phyloP scores from a whole-genome alignment of 2,113 vertebrate genomes.

The Onychostoma macrolepis region DNA sequence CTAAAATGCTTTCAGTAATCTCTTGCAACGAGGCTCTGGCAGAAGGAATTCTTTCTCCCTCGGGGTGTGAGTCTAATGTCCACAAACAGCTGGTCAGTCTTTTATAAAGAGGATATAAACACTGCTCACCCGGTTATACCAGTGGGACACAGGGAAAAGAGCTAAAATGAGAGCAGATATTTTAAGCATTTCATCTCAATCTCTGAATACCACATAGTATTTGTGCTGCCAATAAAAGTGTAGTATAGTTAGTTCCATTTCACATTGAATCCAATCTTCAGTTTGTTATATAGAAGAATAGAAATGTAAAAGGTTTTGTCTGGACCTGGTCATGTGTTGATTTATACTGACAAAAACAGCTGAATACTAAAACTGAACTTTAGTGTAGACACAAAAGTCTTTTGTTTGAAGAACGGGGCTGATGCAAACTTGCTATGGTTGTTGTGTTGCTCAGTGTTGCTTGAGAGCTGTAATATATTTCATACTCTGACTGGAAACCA shows the following conservation, averaged over 20 bases:
- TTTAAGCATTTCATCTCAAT: not conserved
- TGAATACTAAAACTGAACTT: not conserved
- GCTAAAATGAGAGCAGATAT: not conserved
- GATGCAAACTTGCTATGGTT: conserved; percentile 5
- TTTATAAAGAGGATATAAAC: conserved; percentile 22
- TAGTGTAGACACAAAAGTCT: not conserved
- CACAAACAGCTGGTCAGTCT: conserved; percentile 36
- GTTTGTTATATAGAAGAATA: not conserved
- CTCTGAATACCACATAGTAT: not conserved
- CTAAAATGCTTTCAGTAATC: conserved; percentile 8
- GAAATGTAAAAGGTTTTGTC: not conserved
- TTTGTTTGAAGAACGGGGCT: conserved; percentile 1
- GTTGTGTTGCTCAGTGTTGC: not conserved
- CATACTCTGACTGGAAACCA: not conserved
- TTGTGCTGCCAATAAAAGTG: not conserved
- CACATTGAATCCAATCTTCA: not conserved
- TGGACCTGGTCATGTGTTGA: not conserved
- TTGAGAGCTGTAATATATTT: not conserved
- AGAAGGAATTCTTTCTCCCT: conserved; percentile 28
- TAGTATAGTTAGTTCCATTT: not conserved
- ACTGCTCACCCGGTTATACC: conserved; percentile 22
- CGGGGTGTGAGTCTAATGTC: conserved; percentile 19
- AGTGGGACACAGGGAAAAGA: not conserved
- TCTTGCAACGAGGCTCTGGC: not conserved
- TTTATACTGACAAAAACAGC: not conserved